Evolutionary conservation across 2,888 invertebrate species (phyloP).

Genomic region (Steinernema scapterisci): DNA sequence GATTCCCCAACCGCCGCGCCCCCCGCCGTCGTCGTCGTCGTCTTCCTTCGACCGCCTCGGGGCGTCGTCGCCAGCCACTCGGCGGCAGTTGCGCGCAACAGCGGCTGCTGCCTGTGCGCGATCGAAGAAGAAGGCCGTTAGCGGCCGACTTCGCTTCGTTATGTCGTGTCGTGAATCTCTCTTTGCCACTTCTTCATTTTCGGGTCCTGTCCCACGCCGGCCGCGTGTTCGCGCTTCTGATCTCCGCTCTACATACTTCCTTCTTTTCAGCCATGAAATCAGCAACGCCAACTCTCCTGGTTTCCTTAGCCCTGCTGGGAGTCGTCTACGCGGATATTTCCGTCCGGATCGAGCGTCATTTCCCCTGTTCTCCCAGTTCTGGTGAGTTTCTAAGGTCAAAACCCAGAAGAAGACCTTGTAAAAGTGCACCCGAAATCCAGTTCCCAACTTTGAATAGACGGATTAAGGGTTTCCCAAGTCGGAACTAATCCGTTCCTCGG

Average conservation of each 20-base stretch:
- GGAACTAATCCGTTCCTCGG: conserved; percentile 1
- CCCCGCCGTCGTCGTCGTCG: background rate
- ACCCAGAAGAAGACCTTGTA: no score
- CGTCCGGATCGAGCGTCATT: conserved; percentile 65
- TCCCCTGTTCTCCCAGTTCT: conserved; percentile 65
- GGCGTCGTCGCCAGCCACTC: background rate
- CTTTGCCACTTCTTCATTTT: background rate
- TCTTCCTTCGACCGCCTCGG: background rate
- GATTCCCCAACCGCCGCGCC: background rate
- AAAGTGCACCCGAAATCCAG: no score
- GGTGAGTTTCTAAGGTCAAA: conserved; percentile 44
- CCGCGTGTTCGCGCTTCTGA: conserved; percentile 31
- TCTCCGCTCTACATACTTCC: background rate
- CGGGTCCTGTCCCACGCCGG: conserved; percentile 5
- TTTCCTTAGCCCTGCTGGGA: conserved; percentile 2
- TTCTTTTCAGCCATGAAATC: conserved; percentile 10
- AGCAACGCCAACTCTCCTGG: conserved; percentile 4
- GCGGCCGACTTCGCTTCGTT: background rate
- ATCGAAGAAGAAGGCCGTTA: conserved; percentile 24
- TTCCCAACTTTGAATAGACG: background rate
- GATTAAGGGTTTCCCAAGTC: no score
- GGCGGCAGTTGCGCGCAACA: background rate
- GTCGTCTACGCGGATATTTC: conserved; percentile 53
- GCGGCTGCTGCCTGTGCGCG: background rate
- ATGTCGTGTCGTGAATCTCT: conserved; percentile 25